Evolutionary conservation across 2,888 invertebrate species (phyloP).

Genomic region (Silvanus unidentatus): DNA sequence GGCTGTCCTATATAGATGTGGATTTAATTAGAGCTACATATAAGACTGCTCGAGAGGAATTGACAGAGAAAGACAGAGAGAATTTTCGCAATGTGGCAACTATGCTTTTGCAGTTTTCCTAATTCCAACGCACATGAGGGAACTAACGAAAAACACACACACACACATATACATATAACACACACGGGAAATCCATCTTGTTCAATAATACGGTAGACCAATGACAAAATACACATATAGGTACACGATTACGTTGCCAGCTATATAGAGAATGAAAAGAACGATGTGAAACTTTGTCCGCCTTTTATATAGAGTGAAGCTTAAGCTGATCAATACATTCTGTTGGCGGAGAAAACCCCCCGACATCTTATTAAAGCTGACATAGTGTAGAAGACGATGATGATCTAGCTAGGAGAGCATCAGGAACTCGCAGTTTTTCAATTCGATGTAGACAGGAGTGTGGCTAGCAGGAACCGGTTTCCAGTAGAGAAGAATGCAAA

Average conservation of each 20-base stretch:
- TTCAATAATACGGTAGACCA: slow-evolving; percentile 13
- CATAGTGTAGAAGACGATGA: slow-evolving; percentile 32
- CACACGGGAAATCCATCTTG: no score
- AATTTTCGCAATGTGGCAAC: slow-evolving; percentile 10
- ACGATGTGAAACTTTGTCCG: slow-evolving; percentile 37
- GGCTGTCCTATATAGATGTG: slow-evolving; percentile 24
- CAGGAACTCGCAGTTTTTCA: no score
- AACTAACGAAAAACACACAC: no score
- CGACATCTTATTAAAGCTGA: slow-evolving; percentile 37
- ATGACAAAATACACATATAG: slow-evolving; percentile 29
- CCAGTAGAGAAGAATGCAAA: no score
- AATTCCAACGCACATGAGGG: slow-evolving; percentile 2
- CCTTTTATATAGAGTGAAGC: slow-evolving; percentile 18
- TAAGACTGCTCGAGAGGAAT: slow-evolving; percentile 28
- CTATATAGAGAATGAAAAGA: slow-evolving; percentile 26
- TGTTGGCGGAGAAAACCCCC: slow-evolving; percentile 34
- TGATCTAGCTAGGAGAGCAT: slow-evolving; percentile 25
- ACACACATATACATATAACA: no score
- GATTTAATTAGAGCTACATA: slow-evolving; percentile 37
- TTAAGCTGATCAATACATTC: slow-evolving; percentile 34
- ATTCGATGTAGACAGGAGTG: no score
- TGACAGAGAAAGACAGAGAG: slow-evolving; percentile 16
- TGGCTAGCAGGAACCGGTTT: no score
- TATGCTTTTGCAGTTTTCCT: slow-evolving; percentile 17
- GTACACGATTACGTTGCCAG: no score